Evolutionary conservation across 2,888 invertebrate species (phyloP), one percentile per base, ranked within the genome.

Genomic region (Penaeus monodon): DNA sequence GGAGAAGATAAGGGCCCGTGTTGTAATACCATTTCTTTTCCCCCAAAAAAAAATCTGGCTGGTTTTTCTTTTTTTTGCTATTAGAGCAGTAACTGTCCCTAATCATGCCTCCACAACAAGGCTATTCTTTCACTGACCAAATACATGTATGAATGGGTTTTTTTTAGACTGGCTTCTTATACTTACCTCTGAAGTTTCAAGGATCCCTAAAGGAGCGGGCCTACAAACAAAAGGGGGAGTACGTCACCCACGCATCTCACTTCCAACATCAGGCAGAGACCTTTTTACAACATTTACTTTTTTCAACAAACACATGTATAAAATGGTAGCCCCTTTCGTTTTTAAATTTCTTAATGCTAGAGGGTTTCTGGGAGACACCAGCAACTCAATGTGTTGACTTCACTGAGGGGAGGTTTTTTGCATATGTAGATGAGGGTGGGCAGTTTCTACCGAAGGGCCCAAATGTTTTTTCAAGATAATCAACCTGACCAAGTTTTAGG

Each of bases 381-480:
- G 80, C 63, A 89, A 89, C 88, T 29, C 57, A 68, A 14, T 81
- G 64, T 70, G 38, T 85, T 4, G 89, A 89, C 27, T 27, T 88
- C 17, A 85, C 84, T 10, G 49, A 64, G 20, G 33, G 77, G 0
- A 88, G 89, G n/a, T n/a, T n/a, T 22, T 29, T 29, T 27, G 27
- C 76, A n/a, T 88, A 80, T 68, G 68, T 89, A 8, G 89, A 89
- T 20, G 89, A 89, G 64, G 84, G 86, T 49, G 86, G 86, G 76
- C 80, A 88, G 22, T 68, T 68, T 89, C 22, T 89, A 89, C 44
- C 83, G 89, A 7, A 79, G n/a, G n/a, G 84, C 57, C 64, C 87
- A 8, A 84, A 86, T 7, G 65, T 87, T 38, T 87, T 38, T 70
- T 77, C 33, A 38, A 66, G n/a, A 24, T 88, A 1, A 20, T 86